Percentiles rank a stretch among this genome's conserved stretches.
Evolutionary conservation across 2,113 vertebrate species (phyloP).

Genomic region (Solea solea): DNA sequence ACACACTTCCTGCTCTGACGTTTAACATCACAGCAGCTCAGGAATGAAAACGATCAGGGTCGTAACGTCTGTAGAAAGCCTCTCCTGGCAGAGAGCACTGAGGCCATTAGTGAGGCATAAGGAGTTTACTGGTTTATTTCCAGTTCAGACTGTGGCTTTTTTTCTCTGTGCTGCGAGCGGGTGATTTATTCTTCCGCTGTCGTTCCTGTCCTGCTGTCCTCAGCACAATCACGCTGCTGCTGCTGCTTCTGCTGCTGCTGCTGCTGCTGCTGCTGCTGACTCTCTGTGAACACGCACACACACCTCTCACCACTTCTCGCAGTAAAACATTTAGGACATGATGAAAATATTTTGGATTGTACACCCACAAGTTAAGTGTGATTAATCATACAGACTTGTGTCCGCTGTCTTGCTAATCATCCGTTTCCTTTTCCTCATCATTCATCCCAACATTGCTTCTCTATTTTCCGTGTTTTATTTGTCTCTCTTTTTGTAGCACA

Average conservation of each 20-base stretch:
- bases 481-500: constrained; percentile 10
- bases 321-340: constrained; percentile 57
- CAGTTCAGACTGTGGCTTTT: constrained; percentile 61
- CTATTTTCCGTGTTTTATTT: background rate
- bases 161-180: constrained; percentile 47
- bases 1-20: background rate
- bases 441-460: constrained; percentile 1
- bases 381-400: constrained; percentile 56
- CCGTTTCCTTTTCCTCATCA: background rate
- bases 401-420: constrained; percentile 39
- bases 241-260: too few species aligned
- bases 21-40: constrained; percentile 35
- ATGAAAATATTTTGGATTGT: constrained; percentile 65
- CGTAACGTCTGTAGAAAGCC: constrained; percentile 6
- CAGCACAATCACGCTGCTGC: constrained; percentile 62
- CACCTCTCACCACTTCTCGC: constrained; percentile 51
- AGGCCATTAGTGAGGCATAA: constrained; percentile 63
- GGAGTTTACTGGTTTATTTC: constrained; percentile 69
- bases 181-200: constrained; percentile 72
- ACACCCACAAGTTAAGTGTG: constrained; percentile 37
- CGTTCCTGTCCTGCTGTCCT: constrained; percentile 69
- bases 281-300: constrained; percentile 54
- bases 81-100: constrained; percentile 44
- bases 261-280: constrained; percentile 2
- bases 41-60: constrained; percentile 24